Conservation (phyloP, 2,888 invertebrate species). For the Limnephilus lunatus region DNA sequence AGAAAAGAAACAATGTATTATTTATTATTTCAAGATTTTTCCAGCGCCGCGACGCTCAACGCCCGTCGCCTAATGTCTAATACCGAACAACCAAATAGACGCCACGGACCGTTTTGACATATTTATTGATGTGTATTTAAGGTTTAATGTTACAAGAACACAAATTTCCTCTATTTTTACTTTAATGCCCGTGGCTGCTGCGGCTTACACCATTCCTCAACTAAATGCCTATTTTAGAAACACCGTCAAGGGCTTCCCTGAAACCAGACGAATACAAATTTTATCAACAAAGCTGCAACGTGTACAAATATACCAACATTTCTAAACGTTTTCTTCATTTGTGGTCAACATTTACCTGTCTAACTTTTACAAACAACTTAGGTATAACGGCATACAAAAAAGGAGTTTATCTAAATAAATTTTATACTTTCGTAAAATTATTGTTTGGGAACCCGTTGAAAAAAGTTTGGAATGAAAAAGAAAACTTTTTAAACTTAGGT, state of each 20-base stretch:
- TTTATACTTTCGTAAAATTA: too few relatives aligned
- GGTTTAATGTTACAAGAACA: constrained; percentile 65
- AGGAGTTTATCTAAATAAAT: too few relatives aligned
- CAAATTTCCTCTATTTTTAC: constrained; percentile 65
- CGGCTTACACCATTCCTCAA: constrained; percentile 46
- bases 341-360: too few relatives aligned
- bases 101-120: constrained; percentile 60
- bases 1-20: constrained; percentile 43
- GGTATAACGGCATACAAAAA: too few relatives aligned
- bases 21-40: constrained; percentile 38
- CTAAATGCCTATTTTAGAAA: constrained; percentile 52
- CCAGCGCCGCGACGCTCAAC: constrained; percentile 38
- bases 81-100: constrained; percentile 51
- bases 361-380: too few relatives aligned
- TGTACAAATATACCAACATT: not conserved
- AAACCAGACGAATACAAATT: constrained; percentile 3
- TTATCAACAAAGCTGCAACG: not conserved
- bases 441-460: too few relatives aligned
- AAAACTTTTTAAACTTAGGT: too few relatives aligned
- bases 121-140: constrained; percentile 65
- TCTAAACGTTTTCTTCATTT: not conserved
- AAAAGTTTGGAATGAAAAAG: too few relatives aligned
- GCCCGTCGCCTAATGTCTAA: not conserved
- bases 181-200: constrained; percentile 50
- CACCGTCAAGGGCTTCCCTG: constrained; percentile 49